phyloP scores from a whole-genome alignment of 1,140 invertebrate genomes.

The Drosophila carrolli region DNA sequence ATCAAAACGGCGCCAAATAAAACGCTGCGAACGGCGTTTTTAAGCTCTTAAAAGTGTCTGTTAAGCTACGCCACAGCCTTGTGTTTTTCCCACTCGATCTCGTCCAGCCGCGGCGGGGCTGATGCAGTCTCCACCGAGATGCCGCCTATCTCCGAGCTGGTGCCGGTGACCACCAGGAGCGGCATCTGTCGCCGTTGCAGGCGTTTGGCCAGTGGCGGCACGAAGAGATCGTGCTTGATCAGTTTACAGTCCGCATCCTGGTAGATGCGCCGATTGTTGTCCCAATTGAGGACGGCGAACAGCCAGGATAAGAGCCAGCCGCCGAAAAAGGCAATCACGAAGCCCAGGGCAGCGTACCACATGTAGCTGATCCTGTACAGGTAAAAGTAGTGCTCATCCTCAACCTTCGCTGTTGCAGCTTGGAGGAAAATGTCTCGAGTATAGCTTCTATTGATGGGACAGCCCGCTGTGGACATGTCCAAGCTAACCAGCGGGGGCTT shows the following conservation, averaged over 20 bases:
- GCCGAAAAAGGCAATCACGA: constrained; percentile 87
- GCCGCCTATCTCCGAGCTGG: constrained; percentile 58
- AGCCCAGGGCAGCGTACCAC: constrained; percentile 92
- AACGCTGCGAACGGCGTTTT: neutral
- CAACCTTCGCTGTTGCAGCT: neutral
- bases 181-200: constrained; percentile 73
- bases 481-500: constrained; percentile 87
- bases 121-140: constrained; percentile 9
- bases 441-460: constrained; percentile 72
- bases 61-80: constrained; percentile 33
- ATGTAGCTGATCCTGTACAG: constrained; percentile 91
- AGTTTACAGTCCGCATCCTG: constrained; percentile 50
- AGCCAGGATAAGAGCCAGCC: constrained; percentile 88
- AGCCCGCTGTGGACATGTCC: constrained; percentile 87
- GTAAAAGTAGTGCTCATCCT: constrained; percentile 66
- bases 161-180: constrained; percentile 64
- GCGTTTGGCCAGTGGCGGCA: constrained; percentile 87
- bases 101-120: constrained; percentile 8
- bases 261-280: constrained; percentile 70
- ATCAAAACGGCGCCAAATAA: no score
- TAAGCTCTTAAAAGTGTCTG: neutral
- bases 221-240: constrained; percentile 88
- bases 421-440: constrained; percentile 24
- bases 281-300: constrained; percentile 61
- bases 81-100: constrained; percentile 36